Evolutionary conservation across 2,113 vertebrate genomes (phyloP), one percentile per base, ranked within the genome.

Genomic region (Sinosuthora webbiana): DNA sequence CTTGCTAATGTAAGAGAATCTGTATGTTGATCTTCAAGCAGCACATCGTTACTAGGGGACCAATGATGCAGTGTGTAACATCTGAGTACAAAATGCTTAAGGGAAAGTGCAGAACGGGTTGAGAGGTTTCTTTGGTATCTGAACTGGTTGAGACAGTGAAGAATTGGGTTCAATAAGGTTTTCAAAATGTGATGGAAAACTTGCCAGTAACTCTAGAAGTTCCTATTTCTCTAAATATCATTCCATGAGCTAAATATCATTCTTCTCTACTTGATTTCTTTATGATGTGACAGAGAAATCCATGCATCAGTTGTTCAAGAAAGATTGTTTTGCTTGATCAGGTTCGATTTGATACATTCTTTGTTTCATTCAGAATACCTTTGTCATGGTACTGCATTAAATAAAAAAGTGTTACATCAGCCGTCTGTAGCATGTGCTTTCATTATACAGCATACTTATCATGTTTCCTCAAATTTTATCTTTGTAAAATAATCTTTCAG

Each of bases 261-360:
- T 74, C 28, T 83, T 75, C 21, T 60, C 33, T 80, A 45, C 81
- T 89, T 87, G 74, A 79, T 79, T 83, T 50, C 65, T 94, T 71
- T 71, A 33, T 27, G 9, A 12, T 64, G 31, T 74, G 63, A 30
- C 45, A 77, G 49, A 33, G 53, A 87, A 65, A 65, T 83, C 19
- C 37, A 11, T 42, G 24, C 45, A 65, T 44, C 13, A 3, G 3
- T 63, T 76, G 30, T 52, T 55, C n/a, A 15, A 70, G 39, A 88
- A 80, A 83, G 35, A 62, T 59, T 59, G 39, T 41, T 86, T 80
- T 74, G 42, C 65, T 83, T 85, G 49, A 37, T 85, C 20, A 19
- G 59, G 18, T 91, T 82, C 71, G 53, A 80, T 74, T 77, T 65
- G 63, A 22, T 74, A 16, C 0, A 1, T 56, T 57, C 25, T 80